These are phyloP conservation scores for Oreocharis arfaki DNA, from an alignment of 2,113 vertebrate genomes.

Conservation along the genomic window DNA sequence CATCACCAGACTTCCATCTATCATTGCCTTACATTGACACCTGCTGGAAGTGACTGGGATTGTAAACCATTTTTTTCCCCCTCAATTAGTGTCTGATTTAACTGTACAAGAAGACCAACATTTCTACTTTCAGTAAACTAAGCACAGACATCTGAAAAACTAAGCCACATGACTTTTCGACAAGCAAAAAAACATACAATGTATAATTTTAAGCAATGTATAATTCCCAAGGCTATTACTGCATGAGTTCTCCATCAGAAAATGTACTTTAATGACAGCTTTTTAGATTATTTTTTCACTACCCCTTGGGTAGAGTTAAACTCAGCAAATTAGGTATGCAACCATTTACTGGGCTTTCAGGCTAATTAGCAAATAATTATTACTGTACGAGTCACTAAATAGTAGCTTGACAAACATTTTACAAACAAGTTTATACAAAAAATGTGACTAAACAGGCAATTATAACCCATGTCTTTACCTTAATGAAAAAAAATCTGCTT, in stretches of 20 bases:
- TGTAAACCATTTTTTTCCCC: neutral
- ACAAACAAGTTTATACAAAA: neutral
- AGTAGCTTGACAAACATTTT: neutral
- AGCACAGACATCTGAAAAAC: neutral
- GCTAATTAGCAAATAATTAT: neutral
- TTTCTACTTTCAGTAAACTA: neutral
- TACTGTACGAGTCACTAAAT: neutral
- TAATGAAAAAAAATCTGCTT: neutral
- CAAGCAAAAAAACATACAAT: neutral
- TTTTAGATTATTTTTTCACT: neutral
- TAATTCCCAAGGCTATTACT: neutral
- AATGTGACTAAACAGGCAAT: neutral
- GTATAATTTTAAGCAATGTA: neutral
- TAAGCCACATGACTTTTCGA: neutral
- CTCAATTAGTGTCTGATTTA: neutral
- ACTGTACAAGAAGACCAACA: neutral
- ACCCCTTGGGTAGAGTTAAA: neutral
- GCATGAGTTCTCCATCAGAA: neutral
- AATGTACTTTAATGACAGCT: neutral
- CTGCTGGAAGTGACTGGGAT: constrained; percentile 72
- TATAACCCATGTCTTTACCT: neutral
- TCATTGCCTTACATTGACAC: constrained; percentile 78
- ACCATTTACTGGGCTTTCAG: neutral
- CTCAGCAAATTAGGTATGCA: neutral
- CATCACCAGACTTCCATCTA: constrained; percentile 36